Base-by-base conservation (phyloP, 2,888 invertebrate genomes). In the Chaetogeoica ovagalla region DNA sequence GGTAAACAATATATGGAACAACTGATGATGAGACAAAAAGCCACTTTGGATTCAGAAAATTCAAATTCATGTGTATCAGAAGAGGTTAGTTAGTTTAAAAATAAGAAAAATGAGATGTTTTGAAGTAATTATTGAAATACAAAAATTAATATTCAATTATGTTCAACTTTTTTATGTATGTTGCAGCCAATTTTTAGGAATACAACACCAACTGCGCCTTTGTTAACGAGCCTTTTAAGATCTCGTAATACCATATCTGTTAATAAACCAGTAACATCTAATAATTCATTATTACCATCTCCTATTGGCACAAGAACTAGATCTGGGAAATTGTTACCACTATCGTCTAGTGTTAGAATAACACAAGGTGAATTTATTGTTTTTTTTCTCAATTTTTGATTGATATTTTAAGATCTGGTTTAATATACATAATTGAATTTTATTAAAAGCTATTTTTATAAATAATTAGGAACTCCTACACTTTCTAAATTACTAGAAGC, bases 311-410 rank as follows among this genome's bases (percentile, higher is more conserved):
- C 79, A 39, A 79, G 79, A 8, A 79, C 79, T 71, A 79, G 79
- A 71, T 79, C 79, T 57, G 79, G 79, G 39, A 79, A 79, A 71
- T 63, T 79, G 17, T 79, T 79, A 79, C 57, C 79, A 43, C 57
- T 65, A 63, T 71, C 79, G 43, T 7, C 79, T 39, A 57, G 19
- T 65, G 43, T 62, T 70, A 63, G 19, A 63, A 79, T 43, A 9
- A 60, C 57, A 23, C 79, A 79, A 71, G 79, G 79, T 79, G 62
- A 39, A 21, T 55, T 70, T 69, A 9, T 37, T 55, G 21, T 69
- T 17, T 62, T 3, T 15, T 23, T 5, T 59, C 2, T 66, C 8
- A 19, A 55, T 15, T 6, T 52, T 55, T 19, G 19, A 17, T 70
- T 43, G 43, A 2, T 43, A 9, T 43, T 43, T n/a, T 30, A 1